A percentile compares a stretch with the other conserved stretches of the same genome.
These are phyloP conservation scores for Tychaedon coryphoeus DNA, from an alignment of 2,113 vertebrate species.

Conservation along the genomic window DNA sequence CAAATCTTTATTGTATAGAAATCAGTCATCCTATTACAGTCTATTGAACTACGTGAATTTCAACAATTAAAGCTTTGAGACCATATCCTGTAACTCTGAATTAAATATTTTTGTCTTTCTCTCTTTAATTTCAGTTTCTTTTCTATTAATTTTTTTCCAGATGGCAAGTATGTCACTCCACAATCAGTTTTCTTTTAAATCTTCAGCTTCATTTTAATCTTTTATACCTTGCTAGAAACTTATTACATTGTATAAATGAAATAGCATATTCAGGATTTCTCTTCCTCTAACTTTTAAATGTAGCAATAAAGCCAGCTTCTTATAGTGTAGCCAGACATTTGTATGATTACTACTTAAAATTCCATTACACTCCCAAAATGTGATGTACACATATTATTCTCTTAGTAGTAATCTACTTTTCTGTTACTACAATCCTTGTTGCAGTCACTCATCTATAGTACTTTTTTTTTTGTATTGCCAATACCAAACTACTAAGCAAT, in stretches of 20 bases:
- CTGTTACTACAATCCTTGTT: neutral
- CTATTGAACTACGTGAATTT: neutral
- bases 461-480: neutral
- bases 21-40: neutral
- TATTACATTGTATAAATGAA: constrained; percentile 5
- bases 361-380: neutral
- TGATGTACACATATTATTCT: neutral
- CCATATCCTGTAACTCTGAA: neutral
- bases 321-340: neutral
- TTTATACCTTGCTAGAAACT: neutral
- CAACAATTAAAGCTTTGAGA: neutral
- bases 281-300: neutral
- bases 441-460: neutral
- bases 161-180: neutral
- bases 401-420: neutral
- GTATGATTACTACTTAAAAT: neutral
- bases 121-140: neutral
- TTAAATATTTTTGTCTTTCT: neutral
- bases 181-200: neutral
- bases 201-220: neutral
- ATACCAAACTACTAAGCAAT: neutral
- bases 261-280: neutral
- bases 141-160: neutral
- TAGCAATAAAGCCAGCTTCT: neutral
- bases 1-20: neutral